Evolutionary conservation across 2,888 invertebrate species (phyloP).

Genomic region (Lycia hirtaria): DNA sequence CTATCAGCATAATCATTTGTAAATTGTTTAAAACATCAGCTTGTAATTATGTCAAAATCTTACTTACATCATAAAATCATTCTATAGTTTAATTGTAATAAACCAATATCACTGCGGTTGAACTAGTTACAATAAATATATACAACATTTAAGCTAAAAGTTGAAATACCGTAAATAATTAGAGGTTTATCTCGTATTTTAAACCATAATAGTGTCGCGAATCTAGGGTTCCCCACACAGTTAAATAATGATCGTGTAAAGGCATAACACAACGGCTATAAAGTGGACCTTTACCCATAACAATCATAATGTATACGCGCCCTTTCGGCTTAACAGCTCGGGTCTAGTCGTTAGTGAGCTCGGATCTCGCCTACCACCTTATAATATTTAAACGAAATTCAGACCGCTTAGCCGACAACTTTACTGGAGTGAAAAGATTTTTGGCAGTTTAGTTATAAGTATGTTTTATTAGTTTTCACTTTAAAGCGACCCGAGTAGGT

Average conservation of each 20-base stretch:
- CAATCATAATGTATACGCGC: constrained; percentile 76
- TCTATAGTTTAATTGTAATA: background rate
- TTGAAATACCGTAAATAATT: constrained; percentile 34
- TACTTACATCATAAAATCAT: too few relatives aligned
- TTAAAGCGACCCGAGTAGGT: too few relatives aligned
- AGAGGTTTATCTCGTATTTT: constrained; percentile 53
- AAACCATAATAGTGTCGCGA: constrained; percentile 52
- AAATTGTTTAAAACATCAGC: too few relatives aligned
- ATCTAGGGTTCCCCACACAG: constrained; percentile 51
- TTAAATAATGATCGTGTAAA: constrained; percentile 73
- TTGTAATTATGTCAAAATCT: too few relatives aligned
- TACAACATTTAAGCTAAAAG: constrained; percentile 19
- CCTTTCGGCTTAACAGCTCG: constrained; percentile 69
- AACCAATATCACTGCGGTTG: constrained; percentile 1
- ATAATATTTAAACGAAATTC: constrained; percentile 30
- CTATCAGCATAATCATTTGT: too few relatives aligned
- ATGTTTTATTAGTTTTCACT: too few relatives aligned
- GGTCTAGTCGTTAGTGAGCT: constrained; percentile 59
- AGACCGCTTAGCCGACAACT: constrained; percentile 22
- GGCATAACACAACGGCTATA: constrained; percentile 74
- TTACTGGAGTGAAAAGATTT: constrained; percentile 21
- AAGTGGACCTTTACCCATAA: constrained; percentile 74
- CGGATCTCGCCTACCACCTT: constrained; percentile 28
- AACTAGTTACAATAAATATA: constrained; percentile 8
- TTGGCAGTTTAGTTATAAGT: constrained; percentile 5